Percentiles rank a stretch among this genome's conserved stretches.
Evolutionary conservation across 1,140 invertebrate genomes (phyloP).

Genomic region (Drosophila varians): DNA sequence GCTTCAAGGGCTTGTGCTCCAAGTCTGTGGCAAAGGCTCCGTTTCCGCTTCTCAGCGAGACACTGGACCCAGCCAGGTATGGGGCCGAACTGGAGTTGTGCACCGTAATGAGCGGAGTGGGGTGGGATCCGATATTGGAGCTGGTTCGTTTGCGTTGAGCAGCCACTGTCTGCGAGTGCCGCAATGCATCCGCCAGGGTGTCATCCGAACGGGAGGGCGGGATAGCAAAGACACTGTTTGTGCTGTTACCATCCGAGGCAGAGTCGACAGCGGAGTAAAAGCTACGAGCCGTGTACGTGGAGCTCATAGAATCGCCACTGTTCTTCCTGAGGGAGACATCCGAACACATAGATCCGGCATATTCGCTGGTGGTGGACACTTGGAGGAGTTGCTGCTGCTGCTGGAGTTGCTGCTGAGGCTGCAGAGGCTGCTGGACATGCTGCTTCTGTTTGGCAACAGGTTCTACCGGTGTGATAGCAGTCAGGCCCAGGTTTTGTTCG

Average conservation of each 20-base stretch:
- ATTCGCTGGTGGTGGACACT: constrained; percentile 83
- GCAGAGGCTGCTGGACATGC: constrained; percentile 36
- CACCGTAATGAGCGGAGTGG: constrained; percentile 63
- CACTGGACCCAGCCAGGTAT: constrained; percentile 74
- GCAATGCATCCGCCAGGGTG: constrained; percentile 86
- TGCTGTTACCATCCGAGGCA: constrained; percentile 58
- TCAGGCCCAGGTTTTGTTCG: constrained; percentile 89
- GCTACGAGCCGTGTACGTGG: constrained; percentile 68
- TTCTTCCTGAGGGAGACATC: constrained; percentile 86
- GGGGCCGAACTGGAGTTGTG: constrained; percentile 76
- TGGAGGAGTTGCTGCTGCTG: constrained; percentile 84
- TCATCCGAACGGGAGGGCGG: constrained; percentile 92
- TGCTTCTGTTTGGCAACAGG: constrained; percentile 3
- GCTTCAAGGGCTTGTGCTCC: constrained; percentile 83
- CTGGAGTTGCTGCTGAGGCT: constrained; percentile 58
- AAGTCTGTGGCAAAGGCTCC: constrained; percentile 84
- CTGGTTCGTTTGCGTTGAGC: constrained; percentile 83
- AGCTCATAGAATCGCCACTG: constrained; percentile 85
- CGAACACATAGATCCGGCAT: constrained; percentile 63
- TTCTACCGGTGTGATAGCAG: constrained; percentile 66
- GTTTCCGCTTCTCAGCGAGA: constrained; percentile 60
- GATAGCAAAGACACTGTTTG: constrained; percentile 84
- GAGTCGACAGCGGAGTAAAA: constrained; percentile 73
- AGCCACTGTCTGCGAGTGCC: constrained; percentile 51
- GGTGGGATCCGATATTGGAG: constrained; percentile 80